A percentile compares a stretch with the other conserved stretches of the same genome.
phyloP scores from a whole-genome alignment of 1,140 invertebrate species.

The Drosophila setifemur region DNA sequence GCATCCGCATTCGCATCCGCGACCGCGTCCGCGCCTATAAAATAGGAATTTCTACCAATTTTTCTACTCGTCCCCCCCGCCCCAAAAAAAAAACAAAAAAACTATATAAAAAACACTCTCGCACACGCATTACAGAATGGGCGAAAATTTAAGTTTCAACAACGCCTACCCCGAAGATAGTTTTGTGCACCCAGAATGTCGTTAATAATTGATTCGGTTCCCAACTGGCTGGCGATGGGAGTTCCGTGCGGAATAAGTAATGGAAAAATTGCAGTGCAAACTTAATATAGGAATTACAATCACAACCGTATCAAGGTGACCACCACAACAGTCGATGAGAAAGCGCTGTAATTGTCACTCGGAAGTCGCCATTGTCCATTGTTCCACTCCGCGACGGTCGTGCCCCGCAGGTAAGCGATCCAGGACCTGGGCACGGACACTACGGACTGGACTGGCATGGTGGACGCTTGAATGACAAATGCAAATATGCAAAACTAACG shows the following conservation, averaged over 20 bases:
- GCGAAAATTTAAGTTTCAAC: slow-evolving; percentile 31
- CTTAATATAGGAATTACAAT: slow-evolving; percentile 53
- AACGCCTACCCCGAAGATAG: slow-evolving; percentile 54
- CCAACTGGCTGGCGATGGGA: slow-evolving; percentile 49
- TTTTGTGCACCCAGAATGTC: slow-evolving; percentile 50
- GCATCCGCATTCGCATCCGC: slow-evolving; percentile 22
- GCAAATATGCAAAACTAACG: slow-evolving; percentile 50
- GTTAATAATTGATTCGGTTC: slow-evolving; percentile 60
- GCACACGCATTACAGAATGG: slow-evolving; percentile 17
- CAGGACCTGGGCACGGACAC: slow-evolving; percentile 5
- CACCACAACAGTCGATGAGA: slow-evolving; percentile 21
- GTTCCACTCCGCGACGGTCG: no score
- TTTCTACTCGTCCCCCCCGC: slow-evolving; percentile 50
- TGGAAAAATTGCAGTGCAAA: slow-evolving; percentile 65
- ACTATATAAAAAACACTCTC: slow-evolving; percentile 9
- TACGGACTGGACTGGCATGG: no score
- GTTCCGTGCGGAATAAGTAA: slow-evolving; percentile 55
- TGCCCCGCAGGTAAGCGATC: slow-evolving; percentile 18
- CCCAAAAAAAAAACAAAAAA: slow-evolving; percentile 17
- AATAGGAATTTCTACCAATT: slow-evolving; percentile 58
- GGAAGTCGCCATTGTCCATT: slow-evolving; percentile 11
- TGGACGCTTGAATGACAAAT: slow-evolving; percentile 55
- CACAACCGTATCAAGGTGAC: slow-evolving; percentile 52
- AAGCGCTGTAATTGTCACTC: slow-evolving; percentile 18
- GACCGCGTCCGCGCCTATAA: slow-evolving; percentile 40